Evolutionary conservation across 2,113 vertebrate genomes (phyloP).

Genomic region (Pelobates fuscus): DNA sequence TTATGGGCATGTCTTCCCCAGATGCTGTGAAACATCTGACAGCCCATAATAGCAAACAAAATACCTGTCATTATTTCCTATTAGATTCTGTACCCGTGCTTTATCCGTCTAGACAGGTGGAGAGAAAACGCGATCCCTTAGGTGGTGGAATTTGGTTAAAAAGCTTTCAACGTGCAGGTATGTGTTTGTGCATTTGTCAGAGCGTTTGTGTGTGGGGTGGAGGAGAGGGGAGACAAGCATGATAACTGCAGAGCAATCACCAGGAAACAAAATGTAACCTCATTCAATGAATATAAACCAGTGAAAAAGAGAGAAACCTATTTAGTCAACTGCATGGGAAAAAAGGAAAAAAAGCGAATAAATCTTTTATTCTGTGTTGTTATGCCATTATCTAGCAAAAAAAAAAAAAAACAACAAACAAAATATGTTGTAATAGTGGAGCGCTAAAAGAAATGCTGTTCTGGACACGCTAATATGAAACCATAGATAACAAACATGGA

Average conservation of each 20-base stretch:
- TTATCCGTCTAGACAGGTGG: constrained; percentile 49
- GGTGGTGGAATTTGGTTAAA: constrained; percentile 45
- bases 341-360: not conserved
- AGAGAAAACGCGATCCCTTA: constrained; percentile 35
- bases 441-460: too few relatives aligned
- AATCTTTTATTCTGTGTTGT: too few relatives aligned
- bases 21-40: constrained; percentile 38
- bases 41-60: constrained; percentile 48
- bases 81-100: constrained; percentile 30
- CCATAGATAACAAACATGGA: too few relatives aligned
- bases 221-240: not conserved
- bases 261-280: constrained; percentile 5
- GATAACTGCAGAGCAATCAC: constrained; percentile 32
- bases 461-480: too few relatives aligned
- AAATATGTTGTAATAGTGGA: too few relatives aligned
- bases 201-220: constrained; percentile 28
- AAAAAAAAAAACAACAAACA: too few relatives aligned
- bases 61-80: constrained; percentile 47
- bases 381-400: too few relatives aligned
- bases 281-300: constrained; percentile 30
- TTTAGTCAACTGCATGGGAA: not conserved
- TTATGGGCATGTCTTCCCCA: constrained; percentile 23
- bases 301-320: not conserved
- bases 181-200: constrained; percentile 40
- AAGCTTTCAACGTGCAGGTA: constrained; percentile 36